These are phyloP conservation scores for Diadromus collaris DNA, from an alignment of 2,888 invertebrate species.

Conservation along the genomic window DNA sequence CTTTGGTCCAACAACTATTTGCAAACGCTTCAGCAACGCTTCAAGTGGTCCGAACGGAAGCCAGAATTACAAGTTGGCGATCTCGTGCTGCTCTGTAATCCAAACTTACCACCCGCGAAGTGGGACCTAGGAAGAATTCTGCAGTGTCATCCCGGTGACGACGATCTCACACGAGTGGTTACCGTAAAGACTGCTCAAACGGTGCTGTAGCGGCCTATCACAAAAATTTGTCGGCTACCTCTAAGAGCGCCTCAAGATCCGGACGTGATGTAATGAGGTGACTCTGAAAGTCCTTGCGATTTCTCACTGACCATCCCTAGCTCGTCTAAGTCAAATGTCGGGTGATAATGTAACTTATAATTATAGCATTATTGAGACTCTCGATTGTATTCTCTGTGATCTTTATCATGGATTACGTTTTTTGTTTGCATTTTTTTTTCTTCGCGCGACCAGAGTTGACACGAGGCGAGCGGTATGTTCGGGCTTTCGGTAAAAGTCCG, in stretches of 20 bases:
- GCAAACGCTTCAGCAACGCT: slow-evolving; percentile 62
- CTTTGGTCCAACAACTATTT: slow-evolving; percentile 66
- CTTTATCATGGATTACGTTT: background rate
- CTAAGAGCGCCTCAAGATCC: background rate
- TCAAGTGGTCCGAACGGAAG: slow-evolving; percentile 57
- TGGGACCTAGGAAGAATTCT: slow-evolving; percentile 63
- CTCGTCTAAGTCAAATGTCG: background rate
- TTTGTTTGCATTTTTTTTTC: background rate
- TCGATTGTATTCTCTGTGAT: background rate
- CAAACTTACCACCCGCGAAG: slow-evolving; percentile 52
- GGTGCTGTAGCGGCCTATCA: slow-evolving; percentile 56
- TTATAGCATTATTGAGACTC: background rate
- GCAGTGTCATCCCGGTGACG: slow-evolving; percentile 63
- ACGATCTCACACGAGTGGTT: slow-evolving; percentile 61
- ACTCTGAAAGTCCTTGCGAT: background rate
- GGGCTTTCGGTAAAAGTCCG: no score
- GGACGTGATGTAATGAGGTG: background rate
- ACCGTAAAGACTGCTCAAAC: slow-evolving; percentile 61
- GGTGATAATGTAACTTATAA: background rate
- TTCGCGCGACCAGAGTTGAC: background rate
- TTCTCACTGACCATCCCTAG: background rate
- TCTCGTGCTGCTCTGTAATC: slow-evolving; percentile 63
- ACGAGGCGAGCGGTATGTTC: slow-evolving; percentile 38
- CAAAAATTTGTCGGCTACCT: slow-evolving; percentile 56
- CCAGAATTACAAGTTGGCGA: slow-evolving; percentile 49